Evolutionary conservation across 2,888 invertebrate genomes (phyloP).

Genomic region (Xestia c-nigrum): DNA sequence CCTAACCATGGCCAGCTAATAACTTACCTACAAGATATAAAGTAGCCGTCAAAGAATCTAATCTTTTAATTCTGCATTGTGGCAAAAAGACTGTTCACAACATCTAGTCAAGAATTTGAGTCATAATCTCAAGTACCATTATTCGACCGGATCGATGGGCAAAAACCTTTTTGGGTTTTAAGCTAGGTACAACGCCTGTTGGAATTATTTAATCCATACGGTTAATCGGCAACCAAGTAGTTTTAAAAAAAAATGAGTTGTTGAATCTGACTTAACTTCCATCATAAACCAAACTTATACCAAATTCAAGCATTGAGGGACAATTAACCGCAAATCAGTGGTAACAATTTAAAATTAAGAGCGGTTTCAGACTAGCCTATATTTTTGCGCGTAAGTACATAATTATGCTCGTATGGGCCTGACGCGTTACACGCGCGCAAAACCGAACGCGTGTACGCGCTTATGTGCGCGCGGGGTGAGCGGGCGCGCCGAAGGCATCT

Average conservation of each 20-base stretch:
- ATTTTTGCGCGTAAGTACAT: not conserved
- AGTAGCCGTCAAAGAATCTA: constrained; percentile 15
- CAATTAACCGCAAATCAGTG: not conserved
- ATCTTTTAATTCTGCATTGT: constrained; percentile 30
- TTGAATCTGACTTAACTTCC: not conserved
- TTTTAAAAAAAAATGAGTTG: not conserved
- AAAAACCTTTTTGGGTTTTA: not conserved
- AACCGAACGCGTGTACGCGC: not conserved
- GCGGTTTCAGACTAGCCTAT: not conserved
- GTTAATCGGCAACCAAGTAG: not conserved
- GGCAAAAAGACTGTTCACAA: constrained; percentile 40
- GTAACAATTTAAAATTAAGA: not conserved
- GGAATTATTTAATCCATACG: constrained; percentile 9
- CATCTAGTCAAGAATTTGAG: not conserved
- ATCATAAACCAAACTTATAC: constrained; percentile 3
- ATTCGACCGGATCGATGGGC: not conserved
- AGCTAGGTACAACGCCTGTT: not conserved
- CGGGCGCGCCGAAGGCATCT: not conserved
- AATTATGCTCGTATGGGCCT: too few species aligned
- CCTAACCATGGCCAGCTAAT: constrained; percentile 40
- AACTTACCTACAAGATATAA: constrained; percentile 28
- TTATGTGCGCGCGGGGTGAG: not conserved
- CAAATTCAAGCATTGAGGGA: constrained; percentile 4
- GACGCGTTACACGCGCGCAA: too few species aligned
- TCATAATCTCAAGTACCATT: not conserved